Conservation (phyloP, 2,888 invertebrate species). For the Scotopteryx bipunctaria region DNA sequence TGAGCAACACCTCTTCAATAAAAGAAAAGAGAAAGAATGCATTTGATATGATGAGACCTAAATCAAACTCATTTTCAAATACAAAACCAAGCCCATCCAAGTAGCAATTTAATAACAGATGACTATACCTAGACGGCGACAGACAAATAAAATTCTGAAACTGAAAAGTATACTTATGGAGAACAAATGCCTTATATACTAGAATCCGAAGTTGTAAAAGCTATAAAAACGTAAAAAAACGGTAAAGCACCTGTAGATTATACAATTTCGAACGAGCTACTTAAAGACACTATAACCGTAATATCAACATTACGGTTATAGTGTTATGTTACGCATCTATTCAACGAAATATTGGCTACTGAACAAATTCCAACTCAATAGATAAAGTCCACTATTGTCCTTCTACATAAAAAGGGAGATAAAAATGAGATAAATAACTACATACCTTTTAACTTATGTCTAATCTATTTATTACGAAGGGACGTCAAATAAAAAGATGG, state of each 20-base stretch:
- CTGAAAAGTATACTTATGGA: background rate
- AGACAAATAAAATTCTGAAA: background rate
- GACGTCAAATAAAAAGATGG: too few relatives aligned
- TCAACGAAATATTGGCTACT: background rate
- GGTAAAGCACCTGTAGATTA: slow-evolving; percentile 4
- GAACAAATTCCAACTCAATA: too few relatives aligned
- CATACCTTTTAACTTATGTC: too few relatives aligned
- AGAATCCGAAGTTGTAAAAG: background rate
- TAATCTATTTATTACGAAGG: too few relatives aligned
- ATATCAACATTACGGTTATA: too few relatives aligned
- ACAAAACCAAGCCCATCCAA: slow-evolving; percentile 11
- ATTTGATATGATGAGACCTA: slow-evolving; percentile 28
- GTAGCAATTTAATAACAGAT: slow-evolving; percentile 15
- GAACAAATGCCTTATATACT: background rate
- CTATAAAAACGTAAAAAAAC: background rate
- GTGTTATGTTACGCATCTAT: background rate
- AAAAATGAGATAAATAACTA: too few relatives aligned
- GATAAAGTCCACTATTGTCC: too few relatives aligned
- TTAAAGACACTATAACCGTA: background rate
- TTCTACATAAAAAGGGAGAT: too few relatives aligned
- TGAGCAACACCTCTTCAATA: background rate
- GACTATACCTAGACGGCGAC: background rate
- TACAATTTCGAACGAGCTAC: slow-evolving; percentile 1
- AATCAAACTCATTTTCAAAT: slow-evolving; percentile 21
- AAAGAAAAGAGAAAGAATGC: slow-evolving; percentile 24